Evolutionary conservation across 2,888 invertebrate genomes (phyloP), one percentile per base, ranked within the genome.

Genomic region (Aphidius colemani): DNA sequence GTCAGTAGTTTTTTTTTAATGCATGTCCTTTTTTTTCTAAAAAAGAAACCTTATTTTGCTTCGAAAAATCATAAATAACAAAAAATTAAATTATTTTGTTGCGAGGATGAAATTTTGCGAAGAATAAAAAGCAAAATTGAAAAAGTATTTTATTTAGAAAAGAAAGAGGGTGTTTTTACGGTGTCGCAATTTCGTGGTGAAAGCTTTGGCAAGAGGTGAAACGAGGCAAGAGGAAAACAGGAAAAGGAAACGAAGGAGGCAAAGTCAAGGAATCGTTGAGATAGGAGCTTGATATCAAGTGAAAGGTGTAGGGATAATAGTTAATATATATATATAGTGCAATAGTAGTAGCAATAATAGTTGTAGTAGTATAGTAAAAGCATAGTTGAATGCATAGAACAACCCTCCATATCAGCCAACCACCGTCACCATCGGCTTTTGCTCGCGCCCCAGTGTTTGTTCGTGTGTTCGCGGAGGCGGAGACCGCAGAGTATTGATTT

Each of bases 401-500:
- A 59, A 57, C 45, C 10, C 53, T 57, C 53, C 50, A 58, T 55
- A 63, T 56, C 55, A 51, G 49, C 49, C 59, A 18, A 49, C 56
- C 46, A 50, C 59, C 41, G 53, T 57, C 56, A 56, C 61, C 43
- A 59, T 48, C 49, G 44, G 8, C 58, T 60, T 55, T 57, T 59
- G 65, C 65, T 64, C 64, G 65, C 66, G 69, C 65, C 66, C 67
- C 71, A 67, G 76, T 74, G 74, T 76, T 75, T 72, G 75, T 73
- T 70, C 72, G 72, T 74, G 74, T 77, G 77, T 72, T 75, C 72
- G 72, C 75, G 78, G 75, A 76, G 77, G 78, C 77, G 78, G 79
- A 79, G 79, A 80, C 80, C 79, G 75, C 79, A 77, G 75, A 80
- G 79, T 80, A 79, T 79, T 80, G 80, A 80, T 80, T 80, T 80